Conservation (phyloP, 2,888 invertebrate genomes). For the Chrysolina haemoptera region DNA sequence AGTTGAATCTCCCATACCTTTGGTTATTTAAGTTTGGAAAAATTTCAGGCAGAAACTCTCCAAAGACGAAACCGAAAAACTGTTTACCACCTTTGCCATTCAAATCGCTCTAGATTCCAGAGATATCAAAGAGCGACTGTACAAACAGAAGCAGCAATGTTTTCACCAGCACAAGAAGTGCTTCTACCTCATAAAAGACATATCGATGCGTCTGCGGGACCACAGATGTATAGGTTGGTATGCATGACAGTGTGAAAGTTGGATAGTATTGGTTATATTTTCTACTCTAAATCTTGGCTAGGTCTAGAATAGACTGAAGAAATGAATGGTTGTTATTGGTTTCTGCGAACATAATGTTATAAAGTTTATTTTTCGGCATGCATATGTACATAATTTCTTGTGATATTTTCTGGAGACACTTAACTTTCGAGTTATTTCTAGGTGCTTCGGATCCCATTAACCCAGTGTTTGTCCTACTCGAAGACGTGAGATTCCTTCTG, state of each 20-base stretch:
- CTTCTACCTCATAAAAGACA: conserved; percentile 49
- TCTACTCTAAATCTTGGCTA: too few species aligned
- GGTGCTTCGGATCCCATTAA: conserved; percentile 52
- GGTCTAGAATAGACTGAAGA: too few species aligned
- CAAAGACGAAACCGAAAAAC: conserved; percentile 50
- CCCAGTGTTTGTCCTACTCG: conserved; percentile 54
- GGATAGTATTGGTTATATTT: too few species aligned
- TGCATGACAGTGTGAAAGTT: too few species aligned
- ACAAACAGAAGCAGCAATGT: conserved; percentile 48
- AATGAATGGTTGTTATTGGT: too few species aligned
- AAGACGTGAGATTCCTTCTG: conserved; percentile 52
- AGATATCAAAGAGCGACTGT: conserved; percentile 45
- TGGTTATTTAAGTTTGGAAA: neutral
- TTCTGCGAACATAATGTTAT: too few species aligned
- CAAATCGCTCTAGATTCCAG: conserved; percentile 47
- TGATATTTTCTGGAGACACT: too few species aligned
- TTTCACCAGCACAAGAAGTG: conserved; percentile 45
- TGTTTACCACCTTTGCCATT: conserved; percentile 49
- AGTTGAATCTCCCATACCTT: neutral
- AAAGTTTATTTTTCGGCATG: too few species aligned
- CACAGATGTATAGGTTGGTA: conserved; percentile 43
- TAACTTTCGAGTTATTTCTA: neutral
- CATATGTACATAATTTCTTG: too few species aligned
- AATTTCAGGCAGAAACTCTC: conserved; percentile 43
- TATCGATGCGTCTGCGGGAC: conserved; percentile 52